phyloP scores from a whole-genome alignment of 1,140 invertebrate genomes.

The Medauroidea extradentata region DNA sequence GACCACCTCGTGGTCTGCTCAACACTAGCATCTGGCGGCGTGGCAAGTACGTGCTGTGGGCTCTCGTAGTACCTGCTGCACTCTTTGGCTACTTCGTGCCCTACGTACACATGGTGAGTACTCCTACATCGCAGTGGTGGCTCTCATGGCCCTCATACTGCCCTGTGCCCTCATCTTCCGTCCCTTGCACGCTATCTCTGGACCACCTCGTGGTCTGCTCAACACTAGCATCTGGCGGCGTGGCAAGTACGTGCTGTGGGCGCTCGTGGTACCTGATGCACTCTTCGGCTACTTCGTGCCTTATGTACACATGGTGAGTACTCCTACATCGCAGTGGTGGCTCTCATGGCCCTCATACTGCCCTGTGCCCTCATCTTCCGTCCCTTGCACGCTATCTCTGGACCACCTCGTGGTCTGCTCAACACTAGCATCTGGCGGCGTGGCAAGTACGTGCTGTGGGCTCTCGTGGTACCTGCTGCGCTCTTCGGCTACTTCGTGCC shows the following conservation, averaged over 20 bases:
- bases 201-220: slow-evolving; percentile 44
- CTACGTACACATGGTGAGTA: slow-evolving; percentile 80
- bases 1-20: slow-evolving; percentile 47
- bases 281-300: slow-evolving; percentile 92
- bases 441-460: slow-evolving; percentile 82
- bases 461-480: slow-evolving; percentile 73
- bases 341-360: slow-evolving; percentile 66
- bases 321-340: slow-evolving; percentile 48
- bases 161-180: slow-evolving; percentile 10
- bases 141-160: background rate
- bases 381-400: slow-evolving; percentile 50
- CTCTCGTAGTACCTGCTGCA: slow-evolving; percentile 73
- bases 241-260: slow-evolving; percentile 82
- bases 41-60: slow-evolving; percentile 82
- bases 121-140: too few relatives aligned
- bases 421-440: slow-evolving; percentile 81
- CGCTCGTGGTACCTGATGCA: slow-evolving; percentile 73
- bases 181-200: slow-evolving; percentile 24
- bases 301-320: slow-evolving; percentile 80
- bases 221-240: slow-evolving; percentile 81
- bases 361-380: slow-evolving; percentile 77
- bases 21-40: slow-evolving; percentile 81
- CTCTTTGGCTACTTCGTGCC: slow-evolving; percentile 92
- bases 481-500: slow-evolving; percentile 92
- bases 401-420: slow-evolving; percentile 47